Evolutionary conservation across 2,113 vertebrate genomes (phyloP).

Genomic region (Pseudonaja textilis): DNA sequence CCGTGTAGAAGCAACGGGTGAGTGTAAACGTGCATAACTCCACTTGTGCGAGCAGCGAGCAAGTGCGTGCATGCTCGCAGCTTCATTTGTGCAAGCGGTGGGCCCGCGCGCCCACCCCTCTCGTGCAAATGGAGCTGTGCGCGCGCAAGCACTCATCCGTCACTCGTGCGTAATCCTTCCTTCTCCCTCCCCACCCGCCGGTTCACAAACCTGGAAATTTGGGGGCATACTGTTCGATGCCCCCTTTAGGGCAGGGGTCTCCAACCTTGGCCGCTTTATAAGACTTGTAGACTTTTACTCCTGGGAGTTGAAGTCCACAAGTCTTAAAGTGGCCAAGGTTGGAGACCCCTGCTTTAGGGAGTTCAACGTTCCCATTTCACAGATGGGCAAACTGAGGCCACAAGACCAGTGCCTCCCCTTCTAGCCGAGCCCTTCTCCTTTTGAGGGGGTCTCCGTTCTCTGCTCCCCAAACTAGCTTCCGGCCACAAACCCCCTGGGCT

Average conservation of each 20-base stretch:
- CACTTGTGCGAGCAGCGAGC: neutral
- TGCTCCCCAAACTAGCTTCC: neutral
- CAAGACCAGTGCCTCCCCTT: neutral
- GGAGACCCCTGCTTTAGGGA: neutral
- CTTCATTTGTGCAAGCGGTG: rapidly evolving
- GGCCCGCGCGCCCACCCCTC: neutral
- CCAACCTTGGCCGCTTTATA: too few relatives aligned
- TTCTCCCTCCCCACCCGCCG: neutral
- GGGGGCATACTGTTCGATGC: neutral
- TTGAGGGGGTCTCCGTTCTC: too few relatives aligned
- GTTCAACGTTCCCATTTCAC: neutral
- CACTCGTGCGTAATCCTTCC: rapidly evolving
- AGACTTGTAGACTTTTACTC: too few relatives aligned
- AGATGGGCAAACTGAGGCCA: neutral
- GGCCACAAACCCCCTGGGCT: neutral
- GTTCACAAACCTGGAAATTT: neutral
- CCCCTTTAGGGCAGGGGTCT: neutral
- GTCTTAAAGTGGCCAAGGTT: too few relatives aligned
- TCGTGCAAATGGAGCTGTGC: neutral
- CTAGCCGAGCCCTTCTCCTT: too few relatives aligned
- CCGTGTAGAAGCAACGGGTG: neutral
- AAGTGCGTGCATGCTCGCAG: too few relatives aligned
- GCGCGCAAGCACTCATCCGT: rapidly evolving
- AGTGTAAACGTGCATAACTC: neutral
- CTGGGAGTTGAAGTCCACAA: too few relatives aligned